Base-by-base conservation (phyloP, 2,888 invertebrate species). In the Frankliniella fusca region DNA sequence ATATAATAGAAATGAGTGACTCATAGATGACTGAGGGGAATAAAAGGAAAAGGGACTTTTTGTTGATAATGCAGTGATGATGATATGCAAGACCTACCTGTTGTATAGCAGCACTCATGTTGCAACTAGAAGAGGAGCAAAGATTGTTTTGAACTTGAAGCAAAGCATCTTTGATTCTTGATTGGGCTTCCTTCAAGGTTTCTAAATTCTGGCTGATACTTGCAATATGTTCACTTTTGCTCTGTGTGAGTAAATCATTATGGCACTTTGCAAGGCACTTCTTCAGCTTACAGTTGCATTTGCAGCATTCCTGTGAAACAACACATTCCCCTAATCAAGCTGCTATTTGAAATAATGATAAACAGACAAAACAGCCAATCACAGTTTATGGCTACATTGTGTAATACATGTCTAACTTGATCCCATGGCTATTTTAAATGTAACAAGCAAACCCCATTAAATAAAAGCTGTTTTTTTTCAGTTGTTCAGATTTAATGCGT, bases 241-340 rank as follows among this genome's bases (percentile, higher is more conserved):
- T 23, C 23, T 70, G 23, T 23, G 20, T 3, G 23, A 70, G 23
- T 70, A 23, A 70, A 70, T 70, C 70, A 70, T 23, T 70, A 70
- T 70, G 70, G 70, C 70, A 70, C 70, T 70, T 70, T 23, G 20
- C 11, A 8, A 70, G 23, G 23, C 23, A 70, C n/a, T 70, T 70
- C 70, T 70, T 20, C 20, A 70, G 23, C 11, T n/a, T 11, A 23
- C 70, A 23, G 23, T 70, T n/a, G 23, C 70, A 70, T 23, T 23
- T 70, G 23, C 70, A 70, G 70, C 70, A 70, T 70, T 70, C 70
- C 70, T 70, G 70, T 70, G 23, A 70, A 61, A 10, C 18, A 61
- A 61, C 11, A 61, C 20, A 61, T 15, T 15, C 18, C 61, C 18
- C 61, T 15, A 18, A 61, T 20, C 11, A 61, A 1, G 11, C 61